These are phyloP conservation scores for Stigmatopora argus DNA, from an alignment of 2,113 vertebrate genomes.

Conservation along the genomic window DNA sequence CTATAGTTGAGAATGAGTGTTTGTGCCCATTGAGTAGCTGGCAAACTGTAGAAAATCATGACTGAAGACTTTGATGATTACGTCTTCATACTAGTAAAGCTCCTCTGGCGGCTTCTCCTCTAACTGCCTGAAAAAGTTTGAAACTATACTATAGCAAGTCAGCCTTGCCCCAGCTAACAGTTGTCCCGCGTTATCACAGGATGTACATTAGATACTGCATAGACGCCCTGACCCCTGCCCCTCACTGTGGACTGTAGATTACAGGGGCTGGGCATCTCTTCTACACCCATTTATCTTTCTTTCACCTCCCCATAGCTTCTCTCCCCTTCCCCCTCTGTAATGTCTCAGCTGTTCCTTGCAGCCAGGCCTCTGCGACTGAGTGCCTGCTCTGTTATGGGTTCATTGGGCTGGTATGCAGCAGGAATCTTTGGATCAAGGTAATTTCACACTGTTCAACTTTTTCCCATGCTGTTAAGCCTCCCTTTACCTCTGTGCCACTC, in stretches of 20 bases:
- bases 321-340: conserved; percentile 46
- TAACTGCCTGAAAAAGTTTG: conserved; percentile 7
- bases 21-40: neutral
- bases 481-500: conserved; percentile 71
- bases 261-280: conserved; percentile 54
- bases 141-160: conserved; percentile 6
- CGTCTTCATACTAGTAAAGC: neutral
- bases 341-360: conserved; percentile 66
- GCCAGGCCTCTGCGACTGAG: conserved; percentile 57
- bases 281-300: conserved; percentile 53
- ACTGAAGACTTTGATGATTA: too few relatives aligned
- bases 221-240: conserved; percentile 44
- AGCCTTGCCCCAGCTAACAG: conserved; percentile 20
- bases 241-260: conserved; percentile 48
- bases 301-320: conserved; percentile 32
- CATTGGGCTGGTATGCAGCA: conserved; percentile 70
- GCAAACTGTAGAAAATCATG: neutral
- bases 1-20: neutral
- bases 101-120: conserved; percentile 15
- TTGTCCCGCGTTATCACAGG: conserved; percentile 43
- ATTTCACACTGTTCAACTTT: conserved; percentile 75
- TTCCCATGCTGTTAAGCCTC: conserved; percentile 73
- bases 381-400: conserved; percentile 71
- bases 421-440: conserved; percentile 77
- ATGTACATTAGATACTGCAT: conserved; percentile 43